Conservation (phyloP, 2,113 vertebrate species). For the Columbina picui region DNA sequence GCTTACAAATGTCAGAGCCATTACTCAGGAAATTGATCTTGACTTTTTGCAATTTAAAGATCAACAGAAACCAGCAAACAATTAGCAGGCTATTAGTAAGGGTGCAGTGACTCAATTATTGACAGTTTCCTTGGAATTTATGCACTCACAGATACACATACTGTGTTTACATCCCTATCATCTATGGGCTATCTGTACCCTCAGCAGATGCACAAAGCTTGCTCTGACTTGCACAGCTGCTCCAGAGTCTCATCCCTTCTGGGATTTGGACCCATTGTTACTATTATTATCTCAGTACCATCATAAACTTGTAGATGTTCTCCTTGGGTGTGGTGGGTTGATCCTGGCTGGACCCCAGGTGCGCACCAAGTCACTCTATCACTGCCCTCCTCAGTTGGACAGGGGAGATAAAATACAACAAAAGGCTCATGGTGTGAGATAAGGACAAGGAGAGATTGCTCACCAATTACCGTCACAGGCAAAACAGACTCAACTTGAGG, state of each 20-base stretch:
- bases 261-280: not conserved
- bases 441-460: too few species aligned
- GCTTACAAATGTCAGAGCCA: constrained; percentile 43
- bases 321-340: not conserved
- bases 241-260: not conserved
- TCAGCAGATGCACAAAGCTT: not conserved
- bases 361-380: too few species aligned
- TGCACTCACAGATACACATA: not conserved
- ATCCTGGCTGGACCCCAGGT: too few species aligned
- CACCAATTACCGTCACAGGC: too few species aligned
- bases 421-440: too few species aligned
- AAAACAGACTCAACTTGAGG: too few species aligned
- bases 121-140: not conserved
- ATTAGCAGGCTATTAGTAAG: constrained; percentile 42
- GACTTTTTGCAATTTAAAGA: constrained; percentile 49
- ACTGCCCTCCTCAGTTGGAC: too few species aligned
- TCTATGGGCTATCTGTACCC: not conserved
- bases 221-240: not conserved
- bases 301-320: not conserved
- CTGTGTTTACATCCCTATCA: not conserved
- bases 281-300: not conserved
- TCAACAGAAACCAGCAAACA: constrained; percentile 41
- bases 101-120: not conserved
- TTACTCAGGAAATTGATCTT: constrained; percentile 25
- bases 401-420: too few species aligned